A percentile compares a stretch with the other conserved stretches of the same genome.
Evolutionary conservation across 2,113 vertebrate species (phyloP).

Genomic region (Panurus biarmicus): DNA sequence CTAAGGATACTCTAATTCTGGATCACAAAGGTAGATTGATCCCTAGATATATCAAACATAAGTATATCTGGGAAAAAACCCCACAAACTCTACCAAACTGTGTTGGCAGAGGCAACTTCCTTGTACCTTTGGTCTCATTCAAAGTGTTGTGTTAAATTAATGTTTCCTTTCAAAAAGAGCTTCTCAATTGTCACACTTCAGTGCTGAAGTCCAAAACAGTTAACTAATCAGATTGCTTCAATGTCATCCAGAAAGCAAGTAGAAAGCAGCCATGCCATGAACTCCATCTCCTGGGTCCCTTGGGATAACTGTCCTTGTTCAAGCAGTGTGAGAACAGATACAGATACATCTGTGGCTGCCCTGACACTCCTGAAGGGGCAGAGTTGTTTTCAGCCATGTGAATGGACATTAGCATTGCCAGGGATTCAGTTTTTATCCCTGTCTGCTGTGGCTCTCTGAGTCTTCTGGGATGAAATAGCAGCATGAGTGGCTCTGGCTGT

Average conservation of each 20-base stretch:
- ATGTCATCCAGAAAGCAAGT: neutral
- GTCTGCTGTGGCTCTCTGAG: neutral
- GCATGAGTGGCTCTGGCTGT: neutral
- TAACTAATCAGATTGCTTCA: neutral
- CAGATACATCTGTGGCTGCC: neutral
- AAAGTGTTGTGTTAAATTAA: neutral
- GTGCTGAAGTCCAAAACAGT: neutral
- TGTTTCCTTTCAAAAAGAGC: neutral
- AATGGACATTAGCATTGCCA: neutral
- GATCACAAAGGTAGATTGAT: neutral
- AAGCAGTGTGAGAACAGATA: neutral
- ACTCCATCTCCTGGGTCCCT: neutral
- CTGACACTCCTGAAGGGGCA: neutral
- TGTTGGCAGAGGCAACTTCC: neutral
- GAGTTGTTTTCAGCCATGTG: neutral
- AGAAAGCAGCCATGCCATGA: neutral
- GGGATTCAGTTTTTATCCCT: neutral
- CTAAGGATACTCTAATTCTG: neutral
- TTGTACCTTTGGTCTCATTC: neutral
- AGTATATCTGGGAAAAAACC: neutral
- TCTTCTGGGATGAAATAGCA: neutral
- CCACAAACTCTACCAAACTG: neutral
- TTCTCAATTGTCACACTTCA: neutral
- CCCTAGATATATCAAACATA: neutral
- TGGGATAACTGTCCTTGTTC: neutral